phyloP scores from a whole-genome alignment of 1,140 invertebrate species.

The Phocides pigmalion region DNA sequence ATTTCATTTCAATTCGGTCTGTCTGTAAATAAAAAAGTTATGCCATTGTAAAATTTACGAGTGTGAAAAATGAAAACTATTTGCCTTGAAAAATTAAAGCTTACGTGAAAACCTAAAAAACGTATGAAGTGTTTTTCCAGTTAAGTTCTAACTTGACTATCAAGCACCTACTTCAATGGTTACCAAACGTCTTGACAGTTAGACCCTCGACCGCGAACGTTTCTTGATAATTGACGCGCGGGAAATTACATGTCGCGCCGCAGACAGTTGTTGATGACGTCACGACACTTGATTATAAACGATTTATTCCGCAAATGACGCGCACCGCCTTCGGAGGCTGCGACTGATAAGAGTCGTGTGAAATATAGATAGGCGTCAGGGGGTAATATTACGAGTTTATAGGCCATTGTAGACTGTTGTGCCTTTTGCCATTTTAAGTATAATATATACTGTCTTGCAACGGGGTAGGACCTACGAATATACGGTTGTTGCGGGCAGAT shows the following conservation, averaged over 20 bases:
- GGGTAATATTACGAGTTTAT: constrained; percentile 7
- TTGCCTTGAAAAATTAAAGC: too few relatives aligned
- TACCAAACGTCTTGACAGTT: constrained; percentile 67
- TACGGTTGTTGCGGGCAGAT: too few relatives aligned
- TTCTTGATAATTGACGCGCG: constrained; percentile 78
- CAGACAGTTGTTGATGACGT: constrained; percentile 82
- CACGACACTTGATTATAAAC: constrained; percentile 82
- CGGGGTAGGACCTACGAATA: too few relatives aligned
- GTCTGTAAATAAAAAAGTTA: too few relatives aligned
- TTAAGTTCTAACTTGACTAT: background rate
- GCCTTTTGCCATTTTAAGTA: too few relatives aligned
- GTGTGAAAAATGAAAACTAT: too few relatives aligned
- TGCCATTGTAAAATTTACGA: too few relatives aligned
- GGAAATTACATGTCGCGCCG: constrained; percentile 80
- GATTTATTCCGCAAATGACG: constrained; percentile 75
- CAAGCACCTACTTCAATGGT: constrained; percentile 34
- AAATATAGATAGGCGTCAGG: constrained; percentile 7
- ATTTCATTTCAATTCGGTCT: too few relatives aligned
- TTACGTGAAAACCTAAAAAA: background rate
- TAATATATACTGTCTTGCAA: too few relatives aligned
- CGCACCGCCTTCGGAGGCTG: constrained; percentile 38
- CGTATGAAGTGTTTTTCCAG: background rate
- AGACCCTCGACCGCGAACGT: constrained; percentile 63
- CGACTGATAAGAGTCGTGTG: constrained; percentile 35
- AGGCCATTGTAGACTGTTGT: too few relatives aligned